Conservation (phyloP, 2,888 invertebrate species). For the Hermaeophaga mercurialis region DNA sequence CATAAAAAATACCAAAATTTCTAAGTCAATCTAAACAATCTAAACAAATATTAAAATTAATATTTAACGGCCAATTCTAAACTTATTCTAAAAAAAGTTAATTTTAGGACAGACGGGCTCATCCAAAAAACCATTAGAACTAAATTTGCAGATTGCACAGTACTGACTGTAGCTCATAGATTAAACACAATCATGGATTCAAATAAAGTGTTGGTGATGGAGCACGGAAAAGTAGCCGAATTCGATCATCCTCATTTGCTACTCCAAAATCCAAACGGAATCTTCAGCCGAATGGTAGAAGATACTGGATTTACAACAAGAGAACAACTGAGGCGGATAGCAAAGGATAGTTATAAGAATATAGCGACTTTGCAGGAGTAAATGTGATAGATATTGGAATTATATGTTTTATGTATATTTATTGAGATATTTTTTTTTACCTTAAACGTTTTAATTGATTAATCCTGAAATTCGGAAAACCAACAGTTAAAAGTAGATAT, state of each 20-base stretch:
- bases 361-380: slow-evolving; percentile 38
- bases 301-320: slow-evolving; percentile 64
- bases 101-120: slow-evolving; percentile 71
- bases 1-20: too few species aligned
- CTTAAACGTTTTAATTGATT: too few species aligned
- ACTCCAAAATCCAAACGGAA: slow-evolving; percentile 63
- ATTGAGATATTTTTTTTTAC: too few species aligned
- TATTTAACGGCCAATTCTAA: too few species aligned
- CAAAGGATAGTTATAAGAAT: slow-evolving; percentile 48
- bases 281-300: slow-evolving; percentile 68
- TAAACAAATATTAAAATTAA: slow-evolving; percentile 11
- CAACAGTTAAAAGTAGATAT: too few species aligned
- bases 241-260: slow-evolving; percentile 75
- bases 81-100: neutral
- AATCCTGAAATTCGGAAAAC: too few species aligned
- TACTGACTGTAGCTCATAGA: too few species aligned
- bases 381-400: slow-evolving; percentile 2
- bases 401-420: neutral
- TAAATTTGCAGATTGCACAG: slow-evolving; percentile 82
- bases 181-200: too few species aligned
- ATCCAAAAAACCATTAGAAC: slow-evolving; percentile 84
- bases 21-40: too few species aligned
- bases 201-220: slow-evolving; percentile 85
- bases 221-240: slow-evolving; percentile 77
- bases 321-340: slow-evolving; percentile 52